phyloP scores from a whole-genome alignment of 2,888 invertebrate genomes.

The Amblyjoppa proteus region DNA sequence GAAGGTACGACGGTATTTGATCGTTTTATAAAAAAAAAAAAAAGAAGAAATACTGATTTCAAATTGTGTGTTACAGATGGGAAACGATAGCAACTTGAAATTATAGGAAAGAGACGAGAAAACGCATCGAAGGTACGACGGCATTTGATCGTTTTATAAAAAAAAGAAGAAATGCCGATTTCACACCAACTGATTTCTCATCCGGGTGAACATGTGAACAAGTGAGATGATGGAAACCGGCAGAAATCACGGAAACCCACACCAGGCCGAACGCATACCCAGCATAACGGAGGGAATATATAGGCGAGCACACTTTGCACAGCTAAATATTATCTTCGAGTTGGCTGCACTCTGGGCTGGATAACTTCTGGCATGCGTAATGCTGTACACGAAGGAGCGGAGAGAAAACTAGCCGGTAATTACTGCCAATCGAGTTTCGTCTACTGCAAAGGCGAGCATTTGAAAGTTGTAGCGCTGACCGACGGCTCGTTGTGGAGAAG shows the following conservation, averaged over 20 bases:
- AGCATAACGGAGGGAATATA: not conserved
- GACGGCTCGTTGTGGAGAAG: not conserved
- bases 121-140: not conserved
- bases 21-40: conserved; percentile 19
- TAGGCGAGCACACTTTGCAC: conserved; percentile 25
- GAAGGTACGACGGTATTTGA: not conserved
- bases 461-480: not conserved
- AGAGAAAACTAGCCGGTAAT: not conserved
- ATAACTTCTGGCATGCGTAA: not conserved
- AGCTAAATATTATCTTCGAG: conserved; percentile 35
- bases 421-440: conserved; percentile 3
- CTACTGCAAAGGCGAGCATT: not conserved
- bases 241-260: not conserved
- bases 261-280: not conserved
- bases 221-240: not conserved
- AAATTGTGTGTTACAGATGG: too few relatives aligned
- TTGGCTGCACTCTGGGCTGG: conserved; percentile 6
- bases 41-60: too few relatives aligned
- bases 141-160: conserved; percentile 35
- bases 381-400: too few relatives aligned
- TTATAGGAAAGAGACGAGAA: too few relatives aligned
- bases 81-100: too few relatives aligned
- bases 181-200: too few relatives aligned
- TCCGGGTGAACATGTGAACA: not conserved
- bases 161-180: too few relatives aligned